phyloP scores from a whole-genome alignment of 1,140 invertebrate species.

The Streblospio benedicti region DNA sequence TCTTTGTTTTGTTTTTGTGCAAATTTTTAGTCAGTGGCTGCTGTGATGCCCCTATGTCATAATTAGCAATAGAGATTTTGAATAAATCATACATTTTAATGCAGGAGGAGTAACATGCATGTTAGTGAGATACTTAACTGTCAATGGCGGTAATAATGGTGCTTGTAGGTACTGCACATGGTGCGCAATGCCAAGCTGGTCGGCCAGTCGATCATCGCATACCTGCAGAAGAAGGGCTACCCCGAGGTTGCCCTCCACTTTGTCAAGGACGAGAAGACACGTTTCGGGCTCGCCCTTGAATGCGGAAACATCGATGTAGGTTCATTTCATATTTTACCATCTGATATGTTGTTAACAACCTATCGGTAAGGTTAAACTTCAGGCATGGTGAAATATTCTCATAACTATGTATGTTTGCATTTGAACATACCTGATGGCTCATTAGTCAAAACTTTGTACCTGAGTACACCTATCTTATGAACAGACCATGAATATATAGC shows the following conservation, averaged over 20 bases:
- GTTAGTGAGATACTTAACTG: no score
- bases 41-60: no score
- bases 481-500: no score
- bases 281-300: constrained; percentile 90
- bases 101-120: no score
- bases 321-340: constrained; percentile 33
- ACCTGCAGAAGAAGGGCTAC: constrained; percentile 98
- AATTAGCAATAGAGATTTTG: no score
- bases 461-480: no score
- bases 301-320: constrained; percentile 97
- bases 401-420: background rate
- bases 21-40: no score
- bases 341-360: background rate
- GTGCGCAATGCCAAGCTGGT: constrained; percentile 91
- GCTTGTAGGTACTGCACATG: constrained; percentile 78
- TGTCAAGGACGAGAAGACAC: constrained; percentile 97
- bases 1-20: no score
- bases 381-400: background rate
- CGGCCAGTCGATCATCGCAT: constrained; percentile 97
- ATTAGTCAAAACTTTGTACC: no score
- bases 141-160: no score
- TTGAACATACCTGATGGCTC: background rate
- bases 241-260: constrained; percentile 99
- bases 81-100: no score
- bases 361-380: no score